A percentile compares a stretch with the other conserved stretches of the same genome.
phyloP scores from a whole-genome alignment of 2,888 invertebrate genomes.

The Brachyopa scutellaris region DNA sequence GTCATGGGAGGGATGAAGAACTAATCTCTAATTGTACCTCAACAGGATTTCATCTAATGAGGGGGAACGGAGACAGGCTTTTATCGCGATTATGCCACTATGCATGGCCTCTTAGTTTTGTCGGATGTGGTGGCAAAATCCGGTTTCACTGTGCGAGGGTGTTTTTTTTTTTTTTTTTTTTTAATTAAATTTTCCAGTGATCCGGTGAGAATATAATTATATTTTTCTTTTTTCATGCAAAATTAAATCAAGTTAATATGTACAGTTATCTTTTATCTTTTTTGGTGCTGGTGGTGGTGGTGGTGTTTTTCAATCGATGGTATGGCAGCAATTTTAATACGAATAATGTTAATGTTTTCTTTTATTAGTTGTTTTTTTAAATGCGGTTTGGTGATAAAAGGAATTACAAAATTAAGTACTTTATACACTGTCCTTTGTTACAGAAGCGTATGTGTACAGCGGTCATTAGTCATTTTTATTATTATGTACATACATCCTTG shows the following conservation, averaged over 20 bases:
- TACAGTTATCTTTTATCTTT: neutral
- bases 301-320: no score
- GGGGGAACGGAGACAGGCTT: neutral
- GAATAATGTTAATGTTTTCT: neutral
- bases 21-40: constrained; percentile 42
- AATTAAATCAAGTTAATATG: constrained; percentile 4
- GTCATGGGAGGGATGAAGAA: constrained; percentile 45
- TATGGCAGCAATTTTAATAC: neutral
- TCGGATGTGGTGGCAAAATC: no score
- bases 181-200: constrained; percentile 37
- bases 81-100: constrained; percentile 3
- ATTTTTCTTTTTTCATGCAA: constrained; percentile 18
- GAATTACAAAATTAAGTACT: neutral
- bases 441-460: neutral
- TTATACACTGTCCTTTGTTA: no score
- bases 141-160: no score
- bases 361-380: no score
- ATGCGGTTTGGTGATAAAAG: neutral
- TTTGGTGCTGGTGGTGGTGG: no score
- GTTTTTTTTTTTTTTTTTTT: no score
- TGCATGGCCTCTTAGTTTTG: neutral
- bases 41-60: constrained; percentile 34
- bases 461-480: neutral
- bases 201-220: constrained; percentile 7
- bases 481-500: neutral